Base-by-base conservation (phyloP, 2,888 invertebrate genomes). In the Meiosimyza decipiens region DNA sequence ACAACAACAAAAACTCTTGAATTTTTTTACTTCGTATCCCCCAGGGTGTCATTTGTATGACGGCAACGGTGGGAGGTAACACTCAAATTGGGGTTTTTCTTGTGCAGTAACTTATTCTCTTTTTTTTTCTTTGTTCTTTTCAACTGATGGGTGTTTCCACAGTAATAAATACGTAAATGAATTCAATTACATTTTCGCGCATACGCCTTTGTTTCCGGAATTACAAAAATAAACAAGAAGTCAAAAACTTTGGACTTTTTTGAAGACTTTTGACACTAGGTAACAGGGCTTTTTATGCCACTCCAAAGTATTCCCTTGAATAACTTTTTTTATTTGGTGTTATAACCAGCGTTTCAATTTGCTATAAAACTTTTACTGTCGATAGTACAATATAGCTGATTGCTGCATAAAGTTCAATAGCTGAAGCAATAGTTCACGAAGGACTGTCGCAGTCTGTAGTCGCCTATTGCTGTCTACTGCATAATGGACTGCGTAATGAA, bases 141-240 rank as follows among this genome's bases (percentile, higher is more conserved):
- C 52, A 12, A 73, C 49, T 62, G 40, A 74, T 71, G 81, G 81
- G 82, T 79, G 81, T 82, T 78, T 77, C 75, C 74, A 70, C 60
- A 68, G 82, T 80, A 82, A 82, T 82, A 82, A 82, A 82, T 82
- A 82, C 81, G 77, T 80, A 81, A 82, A 80, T 82, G 78, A 81
- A 81, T 82, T 82, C 81, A 82, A 82, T 82, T 82, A 82, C 66
- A 75, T 77, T 62, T 33, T 51, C 28, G 54, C 70, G 18, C 54
- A 5, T 40, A 70, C 70, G 70, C 69, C 62, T 62, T 40, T 51
- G 13, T 49, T 50, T 50, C 9, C 47, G 16, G 40, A 6, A 33
- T 9, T 33, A 18, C 18, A 6, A 40, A 47, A 18, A 47, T 6
- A n/a, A 15, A 16, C 9, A 54, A 40, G 49, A 13, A 11, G 63